Percentiles rank a stretch among this genome's conserved stretches.
phyloP scores from a whole-genome alignment of 1,140 invertebrate species.

The Lepidotrigona ventralis region DNA sequence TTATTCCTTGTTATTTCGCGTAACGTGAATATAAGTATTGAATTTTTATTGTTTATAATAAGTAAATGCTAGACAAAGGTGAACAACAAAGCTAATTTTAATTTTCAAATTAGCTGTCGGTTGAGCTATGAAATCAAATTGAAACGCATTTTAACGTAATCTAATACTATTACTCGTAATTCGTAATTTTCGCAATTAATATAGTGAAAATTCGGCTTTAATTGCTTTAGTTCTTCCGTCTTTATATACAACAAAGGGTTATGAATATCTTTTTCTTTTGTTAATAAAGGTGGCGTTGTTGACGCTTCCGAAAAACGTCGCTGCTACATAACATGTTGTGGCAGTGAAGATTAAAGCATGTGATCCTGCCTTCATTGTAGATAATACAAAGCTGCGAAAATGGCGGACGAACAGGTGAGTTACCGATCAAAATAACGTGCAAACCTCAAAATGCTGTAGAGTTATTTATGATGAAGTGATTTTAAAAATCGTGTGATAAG shows the following conservation, averaged over 20 bases:
- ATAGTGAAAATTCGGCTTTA: background rate
- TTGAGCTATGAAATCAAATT: background rate
- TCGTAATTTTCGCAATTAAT: background rate
- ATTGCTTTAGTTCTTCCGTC: background rate
- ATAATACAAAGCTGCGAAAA: slow-evolving; percentile 81
- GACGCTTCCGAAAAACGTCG: slow-evolving; percentile 37
- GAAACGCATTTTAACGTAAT: background rate
- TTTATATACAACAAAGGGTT: background rate
- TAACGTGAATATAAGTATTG: background rate
- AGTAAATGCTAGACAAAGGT: background rate
- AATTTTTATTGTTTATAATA: background rate
- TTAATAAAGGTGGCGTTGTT: slow-evolving; percentile 44
- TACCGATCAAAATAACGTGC: slow-evolving; percentile 70
- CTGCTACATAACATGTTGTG: slow-evolving; percentile 46
- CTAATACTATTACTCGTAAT: background rate
- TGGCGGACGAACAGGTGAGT: slow-evolving; percentile 84
- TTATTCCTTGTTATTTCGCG: background rate
- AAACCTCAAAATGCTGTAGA: slow-evolving; percentile 39
- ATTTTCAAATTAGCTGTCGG: background rate
- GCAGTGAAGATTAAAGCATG: slow-evolving; percentile 57
- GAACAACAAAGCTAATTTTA: background rate
- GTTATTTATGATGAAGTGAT: slow-evolving; percentile 43
- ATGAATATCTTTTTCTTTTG: slow-evolving; percentile 11
- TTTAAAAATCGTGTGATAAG: slow-evolving; percentile 25
- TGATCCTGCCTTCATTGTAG: slow-evolving; percentile 67